phyloP scores from a whole-genome alignment of 2,888 invertebrate genomes.

The Drosophila dives region DNA sequence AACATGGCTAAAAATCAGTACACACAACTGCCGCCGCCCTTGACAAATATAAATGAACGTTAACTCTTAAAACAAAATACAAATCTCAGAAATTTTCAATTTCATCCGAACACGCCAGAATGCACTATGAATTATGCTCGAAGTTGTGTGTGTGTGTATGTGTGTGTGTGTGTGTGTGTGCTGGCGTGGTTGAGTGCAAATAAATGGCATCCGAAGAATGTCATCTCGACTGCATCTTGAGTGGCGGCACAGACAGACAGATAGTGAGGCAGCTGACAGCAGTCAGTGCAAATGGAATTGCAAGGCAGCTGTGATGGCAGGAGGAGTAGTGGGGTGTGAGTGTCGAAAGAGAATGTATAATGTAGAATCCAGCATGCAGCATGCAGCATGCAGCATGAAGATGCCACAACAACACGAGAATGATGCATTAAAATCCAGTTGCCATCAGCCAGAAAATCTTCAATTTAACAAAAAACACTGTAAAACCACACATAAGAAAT shows the following conservation, averaged over 20 bases:
- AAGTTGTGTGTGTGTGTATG: not conserved
- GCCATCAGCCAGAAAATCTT: slow-evolving; percentile 14
- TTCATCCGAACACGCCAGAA: slow-evolving; percentile 23
- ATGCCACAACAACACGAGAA: slow-evolving; percentile 26
- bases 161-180: not conserved
- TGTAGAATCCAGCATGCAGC: slow-evolving; percentile 6
- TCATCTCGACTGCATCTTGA: slow-evolving; percentile 67
- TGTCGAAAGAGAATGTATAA: slow-evolving; percentile 36
- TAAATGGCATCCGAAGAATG: slow-evolving; percentile 64
- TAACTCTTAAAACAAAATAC: slow-evolving; percentile 28
- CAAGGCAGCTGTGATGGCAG: not conserved
- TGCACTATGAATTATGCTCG: slow-evolving; percentile 46
- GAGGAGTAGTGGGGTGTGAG: not conserved
- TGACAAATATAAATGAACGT: slow-evolving; percentile 65
- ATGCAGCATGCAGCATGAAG: slow-evolving; percentile 8
- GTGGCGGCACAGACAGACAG: slow-evolving; percentile 30
- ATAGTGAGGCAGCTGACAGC: slow-evolving; percentile 60
- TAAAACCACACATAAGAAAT: slow-evolving; percentile 14
- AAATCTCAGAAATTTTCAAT: slow-evolving; percentile 42
- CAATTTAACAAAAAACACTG: slow-evolving; percentile 9
- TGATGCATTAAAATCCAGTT: slow-evolving; percentile 41
- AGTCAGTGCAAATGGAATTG: slow-evolving; percentile 69
- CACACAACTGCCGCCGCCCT: slow-evolving; percentile 43
- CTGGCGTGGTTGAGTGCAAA: slow-evolving; percentile 10
- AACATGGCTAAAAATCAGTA: slow-evolving; percentile 59